Base-by-base conservation (phyloP, 2,888 invertebrate species). In the Archaeoteleia sp. region DNA sequence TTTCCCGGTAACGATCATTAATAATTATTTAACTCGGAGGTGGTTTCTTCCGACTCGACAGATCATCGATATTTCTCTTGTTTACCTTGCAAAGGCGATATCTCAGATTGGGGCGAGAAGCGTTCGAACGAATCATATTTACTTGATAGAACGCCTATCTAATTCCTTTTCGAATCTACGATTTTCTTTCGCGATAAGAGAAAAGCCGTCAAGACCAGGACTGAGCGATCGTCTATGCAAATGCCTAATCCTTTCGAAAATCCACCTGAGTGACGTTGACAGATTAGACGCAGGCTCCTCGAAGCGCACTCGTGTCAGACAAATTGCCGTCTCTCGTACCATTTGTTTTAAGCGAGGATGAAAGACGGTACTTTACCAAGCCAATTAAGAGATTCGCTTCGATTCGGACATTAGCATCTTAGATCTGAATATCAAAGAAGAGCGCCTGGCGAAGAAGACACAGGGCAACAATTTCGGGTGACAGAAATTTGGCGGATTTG, bases 161-260 rank as follows among this genome's bases (percentile, higher is more conserved):
- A 40, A 49, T 48, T 58, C 58, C 10, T 30, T 10, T 15, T 5
- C 12, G 48, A 53, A 62, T 62, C 62, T 53, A 53, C 20, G 23
- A 37, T 39, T n/a, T 39, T 12, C 48, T 55, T 20, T 51, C n/a
- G 12, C 42, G 67, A 62, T 58, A 70, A 61, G 57, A 60, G 32
- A 63, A 57, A 58, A 58, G 37, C 61, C 46, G 55, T 58, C 48
- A 53, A 60, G 60, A 62, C 37, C 46, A 30, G 72, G 75, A 75
- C 77, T 83, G 84, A 84, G 79, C 78, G 82, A 83, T 84, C 77
- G 82, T 82, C 79, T 83, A 84, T 84, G 84, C 84, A 83, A 84
- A 84, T 84, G 73, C 77, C 78, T 82, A 84, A 84, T 84, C 83
- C 83, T 82, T 81, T 81, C 77, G 76, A 74, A 80, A 80, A 84